Evolutionary conservation across 2,113 vertebrate species (phyloP).

Genomic region (Triplophysa siluroides): DNA sequence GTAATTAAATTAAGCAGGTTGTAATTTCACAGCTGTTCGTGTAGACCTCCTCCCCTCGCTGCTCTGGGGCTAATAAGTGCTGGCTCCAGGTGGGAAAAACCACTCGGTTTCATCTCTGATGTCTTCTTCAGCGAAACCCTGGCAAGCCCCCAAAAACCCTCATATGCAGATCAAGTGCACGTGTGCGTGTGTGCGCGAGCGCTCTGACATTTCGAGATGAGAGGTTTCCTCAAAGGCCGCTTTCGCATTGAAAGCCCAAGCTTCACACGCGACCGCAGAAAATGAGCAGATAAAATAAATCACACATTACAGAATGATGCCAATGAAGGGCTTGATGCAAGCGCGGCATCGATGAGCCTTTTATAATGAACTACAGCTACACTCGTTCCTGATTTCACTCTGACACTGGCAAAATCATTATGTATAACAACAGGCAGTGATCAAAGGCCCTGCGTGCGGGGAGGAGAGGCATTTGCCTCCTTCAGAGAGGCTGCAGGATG

Average conservation of each 20-base stretch:
- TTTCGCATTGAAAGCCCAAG: slow-evolving; percentile 3
- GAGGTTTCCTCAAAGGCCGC: slow-evolving; percentile 27
- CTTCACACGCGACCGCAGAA: slow-evolving; percentile 24
- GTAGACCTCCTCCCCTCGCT: slow-evolving; percentile 51
- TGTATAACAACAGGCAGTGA: slow-evolving; percentile 50
- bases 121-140: slow-evolving; percentile 68
- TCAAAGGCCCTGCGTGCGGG: slow-evolving; percentile 40
- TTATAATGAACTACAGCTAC: slow-evolving; percentile 33
- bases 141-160: slow-evolving; percentile 67
- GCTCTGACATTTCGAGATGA: slow-evolving; percentile 35
- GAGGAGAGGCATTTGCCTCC: slow-evolving; percentile 45
- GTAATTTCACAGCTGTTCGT: slow-evolving; percentile 76
- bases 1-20: slow-evolving; percentile 84
- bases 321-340: slow-evolving; percentile 24
- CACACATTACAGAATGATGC: slow-evolving; percentile 33
- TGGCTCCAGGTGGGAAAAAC: slow-evolving; percentile 69
- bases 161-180: slow-evolving; percentile 68
- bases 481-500: slow-evolving; percentile 30
- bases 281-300: slow-evolving; percentile 44
- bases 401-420: slow-evolving; percentile 53
- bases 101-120: slow-evolving; percentile 51
- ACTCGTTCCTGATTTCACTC: slow-evolving; percentile 24
- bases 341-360: slow-evolving; percentile 3
- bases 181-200: background rate
- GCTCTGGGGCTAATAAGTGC: slow-evolving; percentile 48